Base-by-base conservation (phyloP, 2,113 vertebrate species). In the Megaptera novaeangliae region DNA sequence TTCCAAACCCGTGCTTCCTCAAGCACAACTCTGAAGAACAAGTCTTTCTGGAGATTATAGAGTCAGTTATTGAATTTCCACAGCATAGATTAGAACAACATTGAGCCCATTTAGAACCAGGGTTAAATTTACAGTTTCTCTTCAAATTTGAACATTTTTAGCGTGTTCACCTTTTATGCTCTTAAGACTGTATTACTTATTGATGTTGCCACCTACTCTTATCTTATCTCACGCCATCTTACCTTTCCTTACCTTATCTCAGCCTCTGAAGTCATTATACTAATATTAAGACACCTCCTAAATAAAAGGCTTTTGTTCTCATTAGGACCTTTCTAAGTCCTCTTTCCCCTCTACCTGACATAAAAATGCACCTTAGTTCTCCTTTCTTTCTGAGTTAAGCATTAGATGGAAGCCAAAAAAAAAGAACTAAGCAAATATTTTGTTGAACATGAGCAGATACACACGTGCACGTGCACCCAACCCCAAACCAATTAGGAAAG, bases 161-260 rank as follows among this genome's bases (percentile, higher is more conserved):
- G 17, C 39, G 21, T 88, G 59, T 39, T 93, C 72, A 72, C 61
- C 78, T 95, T 95, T 71, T 77, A 69, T 77, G 18, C 71, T 71
- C 52, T 90, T 39, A 52, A 25, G 66, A 71, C 69, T 31, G 44
- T 52, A 57, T 75, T 84, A 29, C 49, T 86, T 75, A 87, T 34
- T 52, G 89, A 88, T 91, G 95, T 96, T 87, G 77, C 96, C 66
- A 95, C 80, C 80, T 84, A 2, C 13, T 61, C 92, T 97, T 96
- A 97, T 97, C 97, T 98, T 96, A 98, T 96, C 96, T 96, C 13
- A 0, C 15, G 8, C 74, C 90, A 97, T 97, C 97, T 97, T 88
- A 84, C 78, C 94, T 97, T 97, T 88, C 90, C 74, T 87, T 69
- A 3, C 80, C 95, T 98, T 95, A 98, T 95, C 97, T 94, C n/a